Evolutionary conservation across 2,888 invertebrate species (phyloP).

Genomic region (Cryptocheilus praepositus): DNA sequence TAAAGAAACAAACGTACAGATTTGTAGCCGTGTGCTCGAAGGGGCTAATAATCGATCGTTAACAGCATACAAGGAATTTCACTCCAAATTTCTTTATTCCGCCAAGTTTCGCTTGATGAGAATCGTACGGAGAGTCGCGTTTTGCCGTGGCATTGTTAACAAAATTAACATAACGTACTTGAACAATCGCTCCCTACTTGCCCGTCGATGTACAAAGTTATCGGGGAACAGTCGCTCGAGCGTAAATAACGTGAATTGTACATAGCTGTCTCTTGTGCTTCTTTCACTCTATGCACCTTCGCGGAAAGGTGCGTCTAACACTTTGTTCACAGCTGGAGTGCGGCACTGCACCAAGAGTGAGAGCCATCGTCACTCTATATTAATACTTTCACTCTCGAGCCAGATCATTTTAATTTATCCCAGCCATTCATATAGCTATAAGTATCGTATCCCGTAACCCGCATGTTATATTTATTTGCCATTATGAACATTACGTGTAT

Average conservation of each 20-base stretch:
- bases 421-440: slow-evolving; percentile 64
- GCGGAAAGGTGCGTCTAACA: slow-evolving; percentile 67
- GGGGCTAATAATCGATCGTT: too few species aligned
- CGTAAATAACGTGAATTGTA: slow-evolving; percentile 49
- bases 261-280: slow-evolving; percentile 58
- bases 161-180: too few species aligned
- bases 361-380: slow-evolving; percentile 64
- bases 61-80: too few species aligned
- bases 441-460: slow-evolving; percentile 48
- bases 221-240: not conserved
- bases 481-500: slow-evolving; percentile 7
- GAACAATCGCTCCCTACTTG: too few species aligned
- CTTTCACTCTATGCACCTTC: slow-evolving; percentile 63
- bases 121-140: too few species aligned
- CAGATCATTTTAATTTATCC: slow-evolving; percentile 59
- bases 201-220: too few species aligned
- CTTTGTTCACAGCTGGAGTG: slow-evolving; percentile 73
- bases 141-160: too few species aligned
- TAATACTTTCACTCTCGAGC: slow-evolving; percentile 53
- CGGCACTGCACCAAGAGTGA: slow-evolving; percentile 72
- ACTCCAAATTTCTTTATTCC: too few species aligned
- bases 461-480: slow-evolving; percentile 60
- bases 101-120: too few species aligned
- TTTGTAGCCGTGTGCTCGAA: too few species aligned
- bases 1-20: too few species aligned